Evolutionary conservation across 2,888 invertebrate genomes (phyloP), one percentile per base, ranked within the genome.

Genomic region (Pseudococcus jackbeardsleyi): DNA sequence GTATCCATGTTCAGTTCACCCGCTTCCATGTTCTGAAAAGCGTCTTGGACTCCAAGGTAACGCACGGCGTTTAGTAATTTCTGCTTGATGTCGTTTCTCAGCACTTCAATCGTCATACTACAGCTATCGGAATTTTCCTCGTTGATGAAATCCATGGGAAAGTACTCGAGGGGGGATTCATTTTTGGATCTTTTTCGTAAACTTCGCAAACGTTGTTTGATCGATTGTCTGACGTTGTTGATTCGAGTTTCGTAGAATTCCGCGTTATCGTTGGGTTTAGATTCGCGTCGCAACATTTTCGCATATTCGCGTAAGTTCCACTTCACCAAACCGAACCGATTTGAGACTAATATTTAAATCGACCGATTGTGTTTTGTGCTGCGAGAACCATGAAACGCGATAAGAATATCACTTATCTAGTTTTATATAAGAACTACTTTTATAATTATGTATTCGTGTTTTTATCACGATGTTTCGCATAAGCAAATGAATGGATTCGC

Each of bases 151-250:
- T 79, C 79, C 79, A 79, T 79, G 0, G 79, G 79, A n/a, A 79
- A 79, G 42, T 79, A 79, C 33, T 79, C 79, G 17, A 79, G 42
- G 46, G 48, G 84, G 0, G 79, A 79, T 79, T 79, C 79, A 42
- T 79, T 79, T 79, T 79, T 79, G 9, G 79, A 79, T 79, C 79
- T 79, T 79, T 79, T 79, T 7, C 79, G 79, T 42, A 79, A 79
- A 42, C 79, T 79, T 3, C 79, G 79, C 19, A 79, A 17, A 42
- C 79, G 79, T 9, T 79, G 79, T 42, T 79, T 79, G 79, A 79
- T 22, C 39, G 79, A 79, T 15, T 79, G 79, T 79, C 79, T 79
- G 11, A 79, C 79, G 15, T 79, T 79, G n/a, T 42, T 22, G 11
- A 79, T 79, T 42, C 42, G 68, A 9, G 68, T 79, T 42, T 79